A percentile compares a stretch with the other conserved stretches of the same genome.
Evolutionary conservation across 2,113 vertebrate species (phyloP).

Genomic region (Gymnobelideus leadbeateri): DNA sequence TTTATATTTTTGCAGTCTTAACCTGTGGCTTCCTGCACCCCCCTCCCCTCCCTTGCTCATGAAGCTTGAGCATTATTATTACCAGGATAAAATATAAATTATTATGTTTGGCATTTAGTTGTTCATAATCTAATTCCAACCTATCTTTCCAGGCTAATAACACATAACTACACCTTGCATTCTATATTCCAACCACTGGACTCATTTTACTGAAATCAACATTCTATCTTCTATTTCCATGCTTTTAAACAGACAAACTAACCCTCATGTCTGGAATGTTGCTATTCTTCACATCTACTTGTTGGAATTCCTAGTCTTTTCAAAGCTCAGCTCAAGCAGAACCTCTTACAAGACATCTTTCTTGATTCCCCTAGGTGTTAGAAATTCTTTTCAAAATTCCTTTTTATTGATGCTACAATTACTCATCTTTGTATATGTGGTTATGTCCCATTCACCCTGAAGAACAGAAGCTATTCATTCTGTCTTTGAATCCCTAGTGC

Average conservation of each 20-base stretch:
- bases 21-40: not conserved
- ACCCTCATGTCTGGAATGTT: not conserved
- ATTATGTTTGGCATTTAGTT: not conserved
- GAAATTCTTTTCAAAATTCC: not conserved
- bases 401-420: not conserved
- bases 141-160: not conserved
- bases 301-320: not conserved
- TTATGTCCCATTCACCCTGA: not conserved
- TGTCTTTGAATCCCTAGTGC: not conserved
- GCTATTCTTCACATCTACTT: not conserved
- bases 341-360: not conserved
- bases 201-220: not conserved
- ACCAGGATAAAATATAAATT: not conserved
- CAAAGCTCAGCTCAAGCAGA: not conserved
- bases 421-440: not conserved
- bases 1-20: not conserved
- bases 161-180: not conserved
- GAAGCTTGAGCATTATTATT: not conserved
- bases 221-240: not conserved
- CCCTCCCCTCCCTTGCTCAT: rapidly evolving
- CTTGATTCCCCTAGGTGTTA: not conserved
- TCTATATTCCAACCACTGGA: not conserved
- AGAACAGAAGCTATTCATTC: not conserved
- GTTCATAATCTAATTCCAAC: not conserved
- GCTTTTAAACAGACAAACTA: not conserved